These are phyloP conservation scores for Dendrolimus punctatus DNA, from an alignment of 1,140 invertebrate genomes.

Conservation along the genomic window DNA sequence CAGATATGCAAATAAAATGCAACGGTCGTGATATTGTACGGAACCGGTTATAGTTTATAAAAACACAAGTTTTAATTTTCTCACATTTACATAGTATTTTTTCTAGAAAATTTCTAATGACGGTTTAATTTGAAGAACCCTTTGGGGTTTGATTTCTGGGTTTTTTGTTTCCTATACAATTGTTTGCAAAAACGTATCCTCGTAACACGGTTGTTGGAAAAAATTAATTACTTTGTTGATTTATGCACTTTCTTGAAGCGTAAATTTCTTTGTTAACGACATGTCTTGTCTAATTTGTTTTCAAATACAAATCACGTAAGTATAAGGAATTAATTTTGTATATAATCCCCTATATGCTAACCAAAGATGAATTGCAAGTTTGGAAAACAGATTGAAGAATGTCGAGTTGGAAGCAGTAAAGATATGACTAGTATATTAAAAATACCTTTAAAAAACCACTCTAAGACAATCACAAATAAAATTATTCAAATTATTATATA, in stretches of 20 bases:
- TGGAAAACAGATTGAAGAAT: no score
- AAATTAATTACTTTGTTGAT: constrained; percentile 64
- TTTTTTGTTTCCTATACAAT: constrained; percentile 42
- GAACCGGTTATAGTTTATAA: constrained; percentile 33
- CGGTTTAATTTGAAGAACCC: constrained; percentile 69
- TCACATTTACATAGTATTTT: constrained; percentile 61
- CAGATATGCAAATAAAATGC: constrained; percentile 55
- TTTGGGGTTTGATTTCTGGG: constrained; percentile 65
- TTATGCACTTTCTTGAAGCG: constrained; percentile 51
- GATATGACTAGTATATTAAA: no score
- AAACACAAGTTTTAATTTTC: constrained; percentile 57
- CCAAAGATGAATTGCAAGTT: no score
- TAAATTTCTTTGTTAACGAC: constrained; percentile 24
- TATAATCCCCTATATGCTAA: no score
- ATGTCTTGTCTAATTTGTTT: no score
- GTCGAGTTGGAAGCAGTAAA: no score
- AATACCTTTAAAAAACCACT: no score
- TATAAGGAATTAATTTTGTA: no score
- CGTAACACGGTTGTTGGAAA: constrained; percentile 66
- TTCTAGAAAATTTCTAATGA: constrained; percentile 62
- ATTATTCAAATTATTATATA: no score
- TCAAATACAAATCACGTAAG: no score
- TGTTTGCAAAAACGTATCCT: constrained; percentile 66
- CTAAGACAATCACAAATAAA: no score
- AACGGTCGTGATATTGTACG: constrained; percentile 48